phyloP scores from a whole-genome alignment of 2,888 invertebrate species.

The Caenorhabditis sp. region DNA sequence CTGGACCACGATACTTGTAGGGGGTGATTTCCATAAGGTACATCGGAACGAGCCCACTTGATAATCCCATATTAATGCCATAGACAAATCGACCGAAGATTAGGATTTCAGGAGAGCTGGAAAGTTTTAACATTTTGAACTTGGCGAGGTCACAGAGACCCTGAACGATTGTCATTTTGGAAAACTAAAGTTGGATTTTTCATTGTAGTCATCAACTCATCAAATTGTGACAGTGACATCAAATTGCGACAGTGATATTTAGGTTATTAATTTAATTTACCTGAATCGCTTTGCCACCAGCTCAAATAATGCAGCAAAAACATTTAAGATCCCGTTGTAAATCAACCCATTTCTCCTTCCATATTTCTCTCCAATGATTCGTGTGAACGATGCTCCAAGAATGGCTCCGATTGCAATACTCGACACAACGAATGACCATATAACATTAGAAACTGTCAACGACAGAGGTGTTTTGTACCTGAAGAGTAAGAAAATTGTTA shows the following conservation, averaged over 20 bases:
- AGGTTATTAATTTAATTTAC: no score
- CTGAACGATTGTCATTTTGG: no score
- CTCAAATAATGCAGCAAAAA: slow-evolving; percentile 84
- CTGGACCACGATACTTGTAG: slow-evolving; percentile 83
- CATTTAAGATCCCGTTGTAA: slow-evolving; percentile 81
- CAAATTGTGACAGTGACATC: no score
- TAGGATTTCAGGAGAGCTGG: slow-evolving; percentile 84
- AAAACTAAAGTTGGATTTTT: no score
- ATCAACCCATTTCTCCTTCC: slow-evolving; percentile 83
- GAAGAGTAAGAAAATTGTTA: not conserved
- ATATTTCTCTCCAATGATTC: slow-evolving; percentile 83
- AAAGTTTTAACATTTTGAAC: not conserved
- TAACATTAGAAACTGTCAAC: slow-evolving; percentile 78
- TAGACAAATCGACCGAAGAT: slow-evolving; percentile 84
- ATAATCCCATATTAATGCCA: slow-evolving; percentile 84
- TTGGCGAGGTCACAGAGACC: no score
- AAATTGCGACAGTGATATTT: no score
- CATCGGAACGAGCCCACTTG: slow-evolving; percentile 84
- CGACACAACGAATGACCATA: slow-evolving; percentile 84
- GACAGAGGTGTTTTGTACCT: slow-evolving; percentile 65
- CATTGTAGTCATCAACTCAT: no score
- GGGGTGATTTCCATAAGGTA: slow-evolving; percentile 85
- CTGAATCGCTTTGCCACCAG: slow-evolving; percentile 82
- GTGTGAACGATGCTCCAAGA: slow-evolving; percentile 82
- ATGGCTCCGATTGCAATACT: slow-evolving; percentile 81